Evolutionary conservation across 2,113 vertebrate species (phyloP).

Genomic region (Dryoscopus gambensis): DNA sequence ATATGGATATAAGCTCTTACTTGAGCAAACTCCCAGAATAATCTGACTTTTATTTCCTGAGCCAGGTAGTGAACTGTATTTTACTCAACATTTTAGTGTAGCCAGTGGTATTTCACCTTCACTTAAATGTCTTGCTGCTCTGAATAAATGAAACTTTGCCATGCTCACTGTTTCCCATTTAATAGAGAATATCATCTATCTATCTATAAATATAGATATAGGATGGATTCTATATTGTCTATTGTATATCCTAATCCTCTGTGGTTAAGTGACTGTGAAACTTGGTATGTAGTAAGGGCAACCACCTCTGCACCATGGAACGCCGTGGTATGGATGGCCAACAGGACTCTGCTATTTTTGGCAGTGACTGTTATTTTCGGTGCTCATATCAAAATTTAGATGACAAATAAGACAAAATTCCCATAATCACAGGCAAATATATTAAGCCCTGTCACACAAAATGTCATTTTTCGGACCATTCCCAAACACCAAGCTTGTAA

Average conservation of each 20-base stretch:
- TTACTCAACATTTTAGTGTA: neutral
- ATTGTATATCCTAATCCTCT: neutral
- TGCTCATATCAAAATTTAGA: neutral
- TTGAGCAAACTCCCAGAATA: neutral
- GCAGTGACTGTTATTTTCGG: neutral
- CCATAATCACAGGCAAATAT: neutral
- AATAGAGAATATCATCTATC: neutral
- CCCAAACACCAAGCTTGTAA: neutral
- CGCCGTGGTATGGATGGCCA: neutral
- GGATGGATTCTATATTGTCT: neutral
- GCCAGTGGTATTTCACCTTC: neutral
- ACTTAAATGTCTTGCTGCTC: neutral
- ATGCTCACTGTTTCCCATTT: neutral
- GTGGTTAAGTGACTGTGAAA: neutral
- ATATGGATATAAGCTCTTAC: neutral
- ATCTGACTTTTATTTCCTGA: neutral
- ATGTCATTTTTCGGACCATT: neutral
- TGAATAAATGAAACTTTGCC: neutral
- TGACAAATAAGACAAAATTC: neutral
- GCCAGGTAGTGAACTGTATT: neutral
- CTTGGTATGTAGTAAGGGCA: neutral
- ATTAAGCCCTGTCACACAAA: neutral
- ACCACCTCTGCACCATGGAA: neutral
- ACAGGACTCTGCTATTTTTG: neutral
- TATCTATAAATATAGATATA: neutral